phyloP scores from a whole-genome alignment of 2,888 invertebrate genomes.

The Idaea dimidiata region DNA sequence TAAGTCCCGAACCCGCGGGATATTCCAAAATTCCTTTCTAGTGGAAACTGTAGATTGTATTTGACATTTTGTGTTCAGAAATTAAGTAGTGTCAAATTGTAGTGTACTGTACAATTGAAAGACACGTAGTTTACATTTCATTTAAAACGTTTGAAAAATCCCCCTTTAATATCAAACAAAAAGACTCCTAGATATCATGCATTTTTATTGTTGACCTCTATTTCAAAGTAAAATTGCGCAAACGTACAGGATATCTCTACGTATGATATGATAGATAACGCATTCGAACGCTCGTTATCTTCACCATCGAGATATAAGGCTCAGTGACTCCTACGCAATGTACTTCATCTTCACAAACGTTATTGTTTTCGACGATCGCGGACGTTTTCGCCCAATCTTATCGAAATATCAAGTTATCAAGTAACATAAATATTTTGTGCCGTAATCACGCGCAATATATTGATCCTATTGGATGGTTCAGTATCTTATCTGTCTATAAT shows the following conservation, averaged over 20 bases:
- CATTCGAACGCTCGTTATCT: conserved; percentile 46
- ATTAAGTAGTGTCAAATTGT: too few relatives aligned
- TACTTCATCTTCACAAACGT: conserved; percentile 40
- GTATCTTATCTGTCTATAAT: conserved; percentile 32
- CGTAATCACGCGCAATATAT: conserved; percentile 64
- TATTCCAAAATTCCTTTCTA: too few relatives aligned
- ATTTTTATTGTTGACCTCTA: conserved; percentile 3
- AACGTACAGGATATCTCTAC: conserved; percentile 46
- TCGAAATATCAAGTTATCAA: conserved; percentile 42
- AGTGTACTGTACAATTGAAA: too few relatives aligned
- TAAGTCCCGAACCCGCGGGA: too few relatives aligned
- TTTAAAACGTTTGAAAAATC: neutral
- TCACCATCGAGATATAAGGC: conserved; percentile 44
- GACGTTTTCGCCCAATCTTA: conserved; percentile 53
- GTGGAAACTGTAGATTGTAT: too few relatives aligned
- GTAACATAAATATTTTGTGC: conserved; percentile 48
- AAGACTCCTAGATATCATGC: neutral
- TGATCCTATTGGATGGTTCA: conserved; percentile 50
- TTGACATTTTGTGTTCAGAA: too few relatives aligned
- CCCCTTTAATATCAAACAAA: neutral
- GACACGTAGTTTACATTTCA: too few relatives aligned
- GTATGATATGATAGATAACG: conserved; percentile 26
- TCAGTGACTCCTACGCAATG: conserved; percentile 41
- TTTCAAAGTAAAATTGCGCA: conserved; percentile 40
- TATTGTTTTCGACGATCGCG: conserved; percentile 49